phyloP scores from a whole-genome alignment of 2,888 invertebrate genomes.

The Chymomyza caudatula region DNA sequence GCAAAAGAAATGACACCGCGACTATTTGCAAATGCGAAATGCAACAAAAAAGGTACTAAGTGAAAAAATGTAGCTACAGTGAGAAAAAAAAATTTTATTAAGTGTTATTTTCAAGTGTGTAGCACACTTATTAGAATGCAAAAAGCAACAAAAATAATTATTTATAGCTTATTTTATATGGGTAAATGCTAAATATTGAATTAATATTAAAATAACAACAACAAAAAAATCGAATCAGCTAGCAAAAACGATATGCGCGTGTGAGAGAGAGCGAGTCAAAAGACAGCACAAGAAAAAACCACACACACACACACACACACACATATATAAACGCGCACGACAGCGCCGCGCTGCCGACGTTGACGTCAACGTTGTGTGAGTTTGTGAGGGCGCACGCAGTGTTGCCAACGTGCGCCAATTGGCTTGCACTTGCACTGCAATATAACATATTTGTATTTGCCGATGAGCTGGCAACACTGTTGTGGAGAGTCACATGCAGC shows the following conservation, averaged over 20 bases:
- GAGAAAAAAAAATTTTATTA: not conserved
- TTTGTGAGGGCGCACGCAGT: slow-evolving; percentile 5
- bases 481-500: slow-evolving; percentile 34
- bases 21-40: slow-evolving; percentile 45
- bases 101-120: not conserved
- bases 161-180: not conserved
- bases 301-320: slow-evolving; percentile 25
- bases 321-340: slow-evolving; percentile 23
- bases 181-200: slow-evolving; percentile 51
- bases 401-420: slow-evolving; percentile 24
- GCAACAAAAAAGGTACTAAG: slow-evolving; percentile 25
- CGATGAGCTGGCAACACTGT: slow-evolving; percentile 62
- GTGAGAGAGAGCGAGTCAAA: slow-evolving; percentile 27
- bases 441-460: slow-evolving; percentile 5
- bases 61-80: slow-evolving; percentile 17
- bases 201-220: slow-evolving; percentile 56
- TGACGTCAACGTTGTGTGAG: slow-evolving; percentile 24
- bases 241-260: slow-evolving; percentile 50
- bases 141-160: not conserved
- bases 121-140: slow-evolving; percentile 21
- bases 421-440: too few relatives aligned
- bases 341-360: slow-evolving; percentile 47
- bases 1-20: too few relatives aligned
- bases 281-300: slow-evolving; percentile 25
- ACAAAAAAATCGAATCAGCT: slow-evolving; percentile 50